phyloP scores from a whole-genome alignment of 2,888 invertebrate genomes.

The Allygus modestus region DNA sequence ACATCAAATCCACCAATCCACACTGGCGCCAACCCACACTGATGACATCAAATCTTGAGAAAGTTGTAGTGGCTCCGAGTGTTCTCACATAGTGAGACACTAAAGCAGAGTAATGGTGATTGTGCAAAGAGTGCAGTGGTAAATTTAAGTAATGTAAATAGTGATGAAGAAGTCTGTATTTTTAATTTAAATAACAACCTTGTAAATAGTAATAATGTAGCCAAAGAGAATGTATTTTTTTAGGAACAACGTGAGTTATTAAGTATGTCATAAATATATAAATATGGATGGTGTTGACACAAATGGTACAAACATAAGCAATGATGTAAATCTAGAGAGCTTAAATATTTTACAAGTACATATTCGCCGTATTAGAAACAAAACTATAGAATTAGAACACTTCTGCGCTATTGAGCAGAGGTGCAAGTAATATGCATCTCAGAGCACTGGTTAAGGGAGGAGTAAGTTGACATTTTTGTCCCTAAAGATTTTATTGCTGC shows the following conservation, averaged over 20 bases:
- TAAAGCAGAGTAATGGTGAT: slow-evolving; percentile 31
- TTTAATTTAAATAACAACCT: not conserved
- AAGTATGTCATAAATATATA: not conserved
- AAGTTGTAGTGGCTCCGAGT: not conserved
- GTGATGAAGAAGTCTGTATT: not conserved
- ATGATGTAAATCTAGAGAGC: not conserved
- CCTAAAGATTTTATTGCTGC: not conserved
- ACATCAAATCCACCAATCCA: too few species aligned
- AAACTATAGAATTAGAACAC: not conserved
- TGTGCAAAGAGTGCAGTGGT: not conserved
- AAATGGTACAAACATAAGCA: not conserved
- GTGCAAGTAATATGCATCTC: not conserved
- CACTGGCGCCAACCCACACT: not conserved
- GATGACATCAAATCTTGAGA: not conserved
- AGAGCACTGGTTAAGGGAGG: not conserved
- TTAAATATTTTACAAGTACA: not conserved
- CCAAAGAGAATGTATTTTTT: not conserved
- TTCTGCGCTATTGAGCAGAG: not conserved
- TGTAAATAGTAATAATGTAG: not conserved
- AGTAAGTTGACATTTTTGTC: not conserved
- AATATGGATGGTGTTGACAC: not conserved
- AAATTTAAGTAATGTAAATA: not conserved
- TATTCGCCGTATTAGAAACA: not conserved
- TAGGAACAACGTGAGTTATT: not conserved
- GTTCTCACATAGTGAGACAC: not conserved